A percentile compares a stretch with the other conserved stretches of the same genome.
Conservation (phyloP, 2,888 invertebrate species). For the Oxystoma pomonae region DNA sequence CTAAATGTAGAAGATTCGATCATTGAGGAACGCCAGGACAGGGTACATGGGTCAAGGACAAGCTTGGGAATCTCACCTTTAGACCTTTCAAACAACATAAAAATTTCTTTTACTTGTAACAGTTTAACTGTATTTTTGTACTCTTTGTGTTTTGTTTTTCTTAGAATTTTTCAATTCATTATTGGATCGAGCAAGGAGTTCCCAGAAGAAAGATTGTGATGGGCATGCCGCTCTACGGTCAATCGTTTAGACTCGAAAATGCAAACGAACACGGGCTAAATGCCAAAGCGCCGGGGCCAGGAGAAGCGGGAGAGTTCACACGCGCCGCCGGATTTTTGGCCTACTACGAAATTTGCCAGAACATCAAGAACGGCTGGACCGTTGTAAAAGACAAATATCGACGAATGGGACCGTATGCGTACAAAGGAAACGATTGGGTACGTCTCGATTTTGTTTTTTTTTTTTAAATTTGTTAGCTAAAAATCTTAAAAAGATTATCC, state of each 20-base stretch:
- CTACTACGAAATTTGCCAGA: constrained; percentile 88
- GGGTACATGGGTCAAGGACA: no score
- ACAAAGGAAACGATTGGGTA: constrained; percentile 87
- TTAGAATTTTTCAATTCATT: constrained; percentile 81
- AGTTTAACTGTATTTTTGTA: no score
- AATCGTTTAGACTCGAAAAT: constrained; percentile 69
- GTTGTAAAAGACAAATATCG: constrained; percentile 72
- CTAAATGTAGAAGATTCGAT: no score
- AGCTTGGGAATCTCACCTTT: no score
- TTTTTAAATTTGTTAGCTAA: no score
- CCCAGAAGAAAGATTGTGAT: constrained; percentile 77
- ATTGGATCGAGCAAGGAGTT: constrained; percentile 85
- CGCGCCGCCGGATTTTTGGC: constrained; percentile 81
- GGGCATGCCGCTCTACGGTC: constrained; percentile 88
- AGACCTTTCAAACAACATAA: no score
- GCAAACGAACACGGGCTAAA: constrained; percentile 64
- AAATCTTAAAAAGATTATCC: no score
- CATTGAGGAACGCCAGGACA: no score
- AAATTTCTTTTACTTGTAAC: no score
- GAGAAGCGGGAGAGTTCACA: constrained; percentile 81
- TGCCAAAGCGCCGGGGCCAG: constrained; percentile 71
- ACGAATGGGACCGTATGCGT: constrained; percentile 85
- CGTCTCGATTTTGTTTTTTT: no score
- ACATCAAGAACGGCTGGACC: constrained; percentile 73
- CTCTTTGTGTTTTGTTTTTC: no score